A percentile compares a stretch with the other conserved stretches of the same genome.
Evolutionary conservation across 2,888 invertebrate genomes (phyloP).

Genomic region (Scaptomyza parva): DNA sequence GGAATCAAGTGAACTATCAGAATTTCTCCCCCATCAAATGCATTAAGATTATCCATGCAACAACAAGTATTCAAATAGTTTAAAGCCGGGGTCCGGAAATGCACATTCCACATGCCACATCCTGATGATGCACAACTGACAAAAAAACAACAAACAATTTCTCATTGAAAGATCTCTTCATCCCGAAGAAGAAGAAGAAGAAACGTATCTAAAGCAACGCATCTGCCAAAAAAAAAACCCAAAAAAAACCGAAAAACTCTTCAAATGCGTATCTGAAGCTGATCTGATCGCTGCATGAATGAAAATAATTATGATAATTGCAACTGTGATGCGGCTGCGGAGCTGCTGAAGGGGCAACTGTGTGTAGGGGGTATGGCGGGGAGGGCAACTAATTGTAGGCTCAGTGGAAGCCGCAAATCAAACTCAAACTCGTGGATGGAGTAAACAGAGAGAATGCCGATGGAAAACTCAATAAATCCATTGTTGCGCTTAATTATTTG

Average conservation of each 20-base stretch:
- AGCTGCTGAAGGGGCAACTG: constrained; percentile 26
- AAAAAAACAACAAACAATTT: constrained; percentile 30
- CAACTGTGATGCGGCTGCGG: constrained; percentile 44
- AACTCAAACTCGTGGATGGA: constrained; percentile 1
- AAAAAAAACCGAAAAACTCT: constrained; percentile 9
- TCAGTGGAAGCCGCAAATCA: constrained; percentile 34
- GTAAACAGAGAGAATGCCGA: no score
- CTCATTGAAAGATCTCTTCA: constrained; percentile 48
- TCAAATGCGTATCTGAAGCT: constrained; percentile 39
- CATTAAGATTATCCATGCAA: background rate
- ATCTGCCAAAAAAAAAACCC: constrained; percentile 45
- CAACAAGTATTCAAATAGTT: no score
- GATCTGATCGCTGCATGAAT: constrained; percentile 72
- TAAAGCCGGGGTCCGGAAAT: constrained; percentile 52
- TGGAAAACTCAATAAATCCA: constrained; percentile 75
- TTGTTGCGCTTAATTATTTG: constrained; percentile 82
- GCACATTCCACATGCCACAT: constrained; percentile 36
- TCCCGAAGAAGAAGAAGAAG: background rate
- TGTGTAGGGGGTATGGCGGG: background rate
- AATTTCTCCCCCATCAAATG: background rate
- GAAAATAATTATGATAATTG: constrained; percentile 78
- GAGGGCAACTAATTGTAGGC: constrained; percentile 71
- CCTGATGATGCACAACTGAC: constrained; percentile 12
- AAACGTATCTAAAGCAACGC: constrained; percentile 57
- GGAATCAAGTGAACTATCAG: no score